Conservation (phyloP, 2,797 vertebrate species). For the Aotus griseimembra region DNA sequence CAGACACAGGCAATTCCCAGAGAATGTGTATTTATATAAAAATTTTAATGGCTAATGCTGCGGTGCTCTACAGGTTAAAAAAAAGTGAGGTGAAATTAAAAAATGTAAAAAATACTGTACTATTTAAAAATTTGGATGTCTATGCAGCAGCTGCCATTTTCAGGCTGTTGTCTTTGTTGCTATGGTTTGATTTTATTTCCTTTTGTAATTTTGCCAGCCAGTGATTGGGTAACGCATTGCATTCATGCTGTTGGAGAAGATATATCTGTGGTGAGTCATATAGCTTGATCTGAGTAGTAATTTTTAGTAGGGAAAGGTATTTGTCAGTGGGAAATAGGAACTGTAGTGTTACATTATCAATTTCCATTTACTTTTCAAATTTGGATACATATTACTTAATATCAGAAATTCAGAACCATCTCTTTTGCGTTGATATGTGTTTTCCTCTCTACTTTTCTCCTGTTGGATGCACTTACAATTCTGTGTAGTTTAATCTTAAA, state of each 20-base stretch:
- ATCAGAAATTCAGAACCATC: not conserved
- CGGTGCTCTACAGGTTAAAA: conserved; percentile 70
- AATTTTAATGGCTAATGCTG: conserved; percentile 44
- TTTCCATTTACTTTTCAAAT: conserved; percentile 47
- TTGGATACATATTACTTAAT: not conserved
- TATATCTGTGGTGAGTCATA: conserved; percentile 68
- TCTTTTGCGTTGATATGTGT: not conserved
- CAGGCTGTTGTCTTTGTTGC: conserved; percentile 84
- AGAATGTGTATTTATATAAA: not conserved
- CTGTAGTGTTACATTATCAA: not conserved
- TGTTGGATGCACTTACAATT: not conserved
- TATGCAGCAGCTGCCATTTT: conserved; percentile 82
- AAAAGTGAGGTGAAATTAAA: conserved; percentile 75
- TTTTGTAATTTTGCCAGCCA: conserved; percentile 82
- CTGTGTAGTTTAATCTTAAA: conserved; percentile 46
- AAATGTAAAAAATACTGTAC: conserved; percentile 78
- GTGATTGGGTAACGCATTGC: conserved; percentile 77
- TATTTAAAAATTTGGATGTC: conserved; percentile 82
- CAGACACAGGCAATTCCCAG: not conserved
- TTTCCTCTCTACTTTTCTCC: not conserved
- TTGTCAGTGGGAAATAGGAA: conserved; percentile 10
- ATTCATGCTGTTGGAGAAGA: conserved; percentile 77
- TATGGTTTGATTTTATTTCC: conserved; percentile 78
- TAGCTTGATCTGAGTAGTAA: conserved; percentile 47
- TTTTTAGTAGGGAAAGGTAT: not conserved